Evolutionary conservation across 2,797 vertebrate genomes (phyloP).

Genomic region (Chaenodraco wilsoni): DNA sequence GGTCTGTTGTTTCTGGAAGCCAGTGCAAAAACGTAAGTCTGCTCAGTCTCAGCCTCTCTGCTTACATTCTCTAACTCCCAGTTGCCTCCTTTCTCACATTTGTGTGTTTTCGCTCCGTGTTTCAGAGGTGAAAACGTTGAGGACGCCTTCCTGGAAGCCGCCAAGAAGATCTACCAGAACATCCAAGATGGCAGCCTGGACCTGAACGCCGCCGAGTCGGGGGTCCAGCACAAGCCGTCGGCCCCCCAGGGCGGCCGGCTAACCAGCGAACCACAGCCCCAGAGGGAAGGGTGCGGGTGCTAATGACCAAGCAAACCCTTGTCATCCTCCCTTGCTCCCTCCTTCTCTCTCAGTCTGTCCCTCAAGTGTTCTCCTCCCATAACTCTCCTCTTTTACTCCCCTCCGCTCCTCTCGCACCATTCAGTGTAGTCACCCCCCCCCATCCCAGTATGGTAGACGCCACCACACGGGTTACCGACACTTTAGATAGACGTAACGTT

Average conservation of each 20-base stretch:
- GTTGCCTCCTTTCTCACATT: neutral
- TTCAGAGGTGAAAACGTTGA: constrained; percentile 97
- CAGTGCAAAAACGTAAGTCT: constrained; percentile 99
- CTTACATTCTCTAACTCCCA: neutral
- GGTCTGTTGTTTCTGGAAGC: constrained; percentile 98
- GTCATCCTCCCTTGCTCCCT: constrained; percentile 20
- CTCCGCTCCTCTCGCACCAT: constrained; percentile 35
- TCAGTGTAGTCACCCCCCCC: constrained; percentile 33
- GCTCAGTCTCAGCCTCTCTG: neutral
- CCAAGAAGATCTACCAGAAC: constrained; percentile 99
- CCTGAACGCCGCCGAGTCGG: constrained; percentile 97
- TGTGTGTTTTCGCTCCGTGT: constrained; percentile 12
- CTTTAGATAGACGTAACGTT: constrained; percentile 70
- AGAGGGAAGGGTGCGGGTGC: constrained; percentile 98
- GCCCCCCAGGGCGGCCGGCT: constrained; percentile 96
- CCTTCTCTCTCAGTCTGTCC: constrained; percentile 31
- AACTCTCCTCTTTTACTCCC: constrained; percentile 39
- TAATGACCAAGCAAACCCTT: constrained; percentile 88
- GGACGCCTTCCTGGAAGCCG: constrained; percentile 98
- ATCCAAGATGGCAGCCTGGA: constrained; percentile 99
- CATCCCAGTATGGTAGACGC: constrained; percentile 49
- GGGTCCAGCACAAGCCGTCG: constrained; percentile 98
- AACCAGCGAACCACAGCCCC: constrained; percentile 98
- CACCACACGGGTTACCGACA: constrained; percentile 73
- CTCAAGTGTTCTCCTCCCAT: constrained; percentile 49